Evolutionary conservation across 2,888 invertebrate species (phyloP).

Genomic region (Nomada hirtipes): DNA sequence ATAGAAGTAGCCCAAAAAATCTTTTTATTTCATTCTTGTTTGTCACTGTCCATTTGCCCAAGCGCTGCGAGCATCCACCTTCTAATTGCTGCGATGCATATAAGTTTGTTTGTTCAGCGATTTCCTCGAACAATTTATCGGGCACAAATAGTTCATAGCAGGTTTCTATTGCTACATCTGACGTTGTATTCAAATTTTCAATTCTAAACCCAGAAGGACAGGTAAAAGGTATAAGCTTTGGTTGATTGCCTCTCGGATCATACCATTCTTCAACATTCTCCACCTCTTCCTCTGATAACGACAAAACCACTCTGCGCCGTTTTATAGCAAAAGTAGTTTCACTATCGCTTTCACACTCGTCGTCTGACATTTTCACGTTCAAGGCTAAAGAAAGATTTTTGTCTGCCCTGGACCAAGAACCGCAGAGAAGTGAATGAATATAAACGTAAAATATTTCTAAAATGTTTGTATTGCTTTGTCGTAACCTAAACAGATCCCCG

Average conservation of each 20-base stretch:
- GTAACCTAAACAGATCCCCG: not conserved
- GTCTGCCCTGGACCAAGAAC: slow-evolving; percentile 15
- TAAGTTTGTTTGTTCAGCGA: no score
- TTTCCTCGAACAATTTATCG: no score
- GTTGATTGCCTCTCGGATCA: slow-evolving; percentile 34
- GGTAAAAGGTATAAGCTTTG: slow-evolving; percentile 13
- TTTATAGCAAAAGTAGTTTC: slow-evolving; percentile 41
- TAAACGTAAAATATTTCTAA: not conserved
- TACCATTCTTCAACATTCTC: slow-evolving; percentile 42
- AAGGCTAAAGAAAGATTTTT: slow-evolving; percentile 26
- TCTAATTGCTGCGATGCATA: no score
- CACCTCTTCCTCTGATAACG: slow-evolving; percentile 35
- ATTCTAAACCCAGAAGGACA: slow-evolving; percentile 26
- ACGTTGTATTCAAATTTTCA: no score
- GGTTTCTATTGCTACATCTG: no score
- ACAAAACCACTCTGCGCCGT: slow-evolving; percentile 42
- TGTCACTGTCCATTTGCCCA: no score
- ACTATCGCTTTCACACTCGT: slow-evolving; percentile 41
- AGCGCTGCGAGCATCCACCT: no score
- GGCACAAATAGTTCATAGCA: no score
- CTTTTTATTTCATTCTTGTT: no score
- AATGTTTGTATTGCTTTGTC: not conserved
- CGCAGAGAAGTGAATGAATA: slow-evolving; percentile 1
- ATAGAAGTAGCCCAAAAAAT: no score
- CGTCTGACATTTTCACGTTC: slow-evolving; percentile 40